Percentiles rank a stretch among this genome's conserved stretches.
Evolutionary conservation across 2,797 vertebrate species (phyloP).

Genomic region (Coregonus ussuriensis): DNA sequence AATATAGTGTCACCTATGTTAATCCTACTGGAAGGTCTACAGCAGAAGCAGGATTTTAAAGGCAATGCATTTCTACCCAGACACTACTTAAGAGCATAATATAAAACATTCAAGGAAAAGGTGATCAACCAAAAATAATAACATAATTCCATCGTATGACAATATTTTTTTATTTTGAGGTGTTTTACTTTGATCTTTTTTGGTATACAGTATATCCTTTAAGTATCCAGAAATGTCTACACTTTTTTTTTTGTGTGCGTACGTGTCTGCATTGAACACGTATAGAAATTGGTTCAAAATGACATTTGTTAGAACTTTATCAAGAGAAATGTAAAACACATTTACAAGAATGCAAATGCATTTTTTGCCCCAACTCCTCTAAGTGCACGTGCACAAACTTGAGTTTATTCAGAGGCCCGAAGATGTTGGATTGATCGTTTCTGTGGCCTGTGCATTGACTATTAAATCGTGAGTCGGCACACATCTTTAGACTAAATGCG

Average conservation of each 20-base stretch:
- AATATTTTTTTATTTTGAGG: conserved; percentile 38
- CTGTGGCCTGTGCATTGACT: conserved; percentile 40
- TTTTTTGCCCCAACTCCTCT: conserved; percentile 7
- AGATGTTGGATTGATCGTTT: conserved; percentile 22
- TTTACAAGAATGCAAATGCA: conserved; percentile 37
- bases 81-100: conserved; percentile 54
- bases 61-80: conserved; percentile 19
- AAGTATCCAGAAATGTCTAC: conserved; percentile 58
- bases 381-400: conserved; percentile 17
- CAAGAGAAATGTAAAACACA: conserved; percentile 41
- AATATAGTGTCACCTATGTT: not conserved
- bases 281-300: conserved; percentile 58
- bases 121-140: conserved; percentile 63
- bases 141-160: conserved; percentile 58
- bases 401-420: conserved; percentile 6
- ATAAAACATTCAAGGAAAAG: conserved; percentile 53
- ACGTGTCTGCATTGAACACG: conserved; percentile 49
- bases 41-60: conserved; percentile 8
- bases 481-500: conserved; percentile 29
- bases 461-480: conserved; percentile 14
- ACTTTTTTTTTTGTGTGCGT: conserved; percentile 38
- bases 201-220: conserved; percentile 63
- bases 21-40: not conserved
- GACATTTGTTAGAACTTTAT: conserved; percentile 44
- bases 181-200: conserved; percentile 44